Percentiles rank a stretch among this genome's conserved stretches.
These are phyloP conservation scores for Calliphora vomitoria DNA, from an alignment of 2,888 invertebrate species.

Conservation along the genomic window DNA sequence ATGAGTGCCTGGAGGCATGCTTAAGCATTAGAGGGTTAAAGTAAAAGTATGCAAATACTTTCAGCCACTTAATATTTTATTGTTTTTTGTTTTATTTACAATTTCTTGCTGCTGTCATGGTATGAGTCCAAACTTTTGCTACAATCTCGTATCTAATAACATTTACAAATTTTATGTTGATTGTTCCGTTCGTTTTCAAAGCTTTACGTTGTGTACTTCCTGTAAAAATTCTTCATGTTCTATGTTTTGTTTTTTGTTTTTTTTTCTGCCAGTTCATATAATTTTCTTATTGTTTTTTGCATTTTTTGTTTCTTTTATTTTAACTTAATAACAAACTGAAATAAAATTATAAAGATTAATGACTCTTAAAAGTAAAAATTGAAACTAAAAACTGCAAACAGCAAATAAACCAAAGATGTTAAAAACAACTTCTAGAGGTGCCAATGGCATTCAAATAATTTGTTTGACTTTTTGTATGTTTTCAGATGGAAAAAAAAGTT, in stretches of 20 bases:
- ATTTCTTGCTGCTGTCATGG: neutral
- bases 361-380: slow-evolving; percentile 24
- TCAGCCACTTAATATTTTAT: slow-evolving; percentile 44
- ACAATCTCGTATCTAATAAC: slow-evolving; percentile 29
- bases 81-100: slow-evolving; percentile 3
- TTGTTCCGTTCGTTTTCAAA: slow-evolving; percentile 4
- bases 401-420: neutral
- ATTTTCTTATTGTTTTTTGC: neutral
- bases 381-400: neutral
- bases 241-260: neutral
- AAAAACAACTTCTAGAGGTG: neutral
- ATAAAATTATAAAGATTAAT: slow-evolving; percentile 53
- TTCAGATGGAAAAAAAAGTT: neutral
- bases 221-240: neutral
- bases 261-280: neutral
- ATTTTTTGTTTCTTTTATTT: neutral
- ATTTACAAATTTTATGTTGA: slow-evolving; percentile 39
- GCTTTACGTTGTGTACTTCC: neutral
- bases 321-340: slow-evolving; percentile 40
- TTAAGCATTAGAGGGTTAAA: no score
- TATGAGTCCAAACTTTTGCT: neutral
- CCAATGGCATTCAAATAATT: slow-evolving; percentile 4
- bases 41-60: neutral
- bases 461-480: neutral
- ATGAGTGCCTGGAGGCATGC: no score